phyloP scores from a whole-genome alignment of 2,888 invertebrate genomes.

The Cerceris rybyensis region DNA sequence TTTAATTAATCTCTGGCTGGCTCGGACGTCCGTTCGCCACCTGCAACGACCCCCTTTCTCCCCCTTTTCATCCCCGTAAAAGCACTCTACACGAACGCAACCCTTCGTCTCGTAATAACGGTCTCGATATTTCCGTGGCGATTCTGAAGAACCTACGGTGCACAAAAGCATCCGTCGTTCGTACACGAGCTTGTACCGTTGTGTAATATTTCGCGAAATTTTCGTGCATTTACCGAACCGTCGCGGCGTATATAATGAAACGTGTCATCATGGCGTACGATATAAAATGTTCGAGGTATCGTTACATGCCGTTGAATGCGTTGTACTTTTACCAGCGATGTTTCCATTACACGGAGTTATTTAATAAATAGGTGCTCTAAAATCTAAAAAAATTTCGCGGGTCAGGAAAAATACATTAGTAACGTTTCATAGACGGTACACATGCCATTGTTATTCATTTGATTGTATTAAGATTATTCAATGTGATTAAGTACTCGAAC shows the following conservation, averaged over 20 bases:
- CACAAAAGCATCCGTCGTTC: conserved; percentile 1
- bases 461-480: no score
- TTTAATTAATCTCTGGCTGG: conserved; percentile 63
- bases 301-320: no score
- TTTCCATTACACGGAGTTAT: no score
- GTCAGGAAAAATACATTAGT: no score
- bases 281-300: no score
- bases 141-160: conserved; percentile 23
- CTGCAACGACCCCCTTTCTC: conserved; percentile 36
- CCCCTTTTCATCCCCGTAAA: conserved; percentile 38
- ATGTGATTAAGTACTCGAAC: no score
- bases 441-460: no score
- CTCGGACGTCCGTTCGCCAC: conserved; percentile 46
- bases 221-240: neutral
- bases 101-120: conserved; percentile 39
- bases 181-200: neutral
- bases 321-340: no score
- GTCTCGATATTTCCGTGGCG: conserved; percentile 28
- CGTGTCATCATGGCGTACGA: no score
- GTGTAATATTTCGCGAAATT: neutral
- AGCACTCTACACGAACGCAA: conserved; percentile 19
- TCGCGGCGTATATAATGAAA: neutral
- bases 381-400: no score
- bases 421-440: no score
- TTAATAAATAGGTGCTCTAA: no score